phyloP scores from a whole-genome alignment of 1,140 invertebrate genomes.

The Diabrotica undecimpunctata region DNA sequence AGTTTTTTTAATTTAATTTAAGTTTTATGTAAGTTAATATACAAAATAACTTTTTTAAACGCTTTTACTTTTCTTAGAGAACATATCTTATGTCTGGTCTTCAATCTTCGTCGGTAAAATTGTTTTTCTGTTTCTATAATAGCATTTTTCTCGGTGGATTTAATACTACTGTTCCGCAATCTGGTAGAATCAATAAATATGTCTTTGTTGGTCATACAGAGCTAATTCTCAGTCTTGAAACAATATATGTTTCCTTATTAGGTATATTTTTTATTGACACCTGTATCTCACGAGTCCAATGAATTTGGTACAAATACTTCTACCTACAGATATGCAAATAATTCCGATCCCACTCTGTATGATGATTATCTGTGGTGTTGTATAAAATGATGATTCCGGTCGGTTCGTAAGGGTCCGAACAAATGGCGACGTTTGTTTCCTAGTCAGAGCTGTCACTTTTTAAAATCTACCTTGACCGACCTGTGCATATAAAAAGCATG shows the following conservation, averaged over 20 bases:
- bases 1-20: too few species aligned
- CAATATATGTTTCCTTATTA: neutral
- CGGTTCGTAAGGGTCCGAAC: constrained; percentile 14
- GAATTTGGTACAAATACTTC: too few species aligned
- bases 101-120: too few species aligned
- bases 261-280: neutral
- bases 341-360: constrained; percentile 4
- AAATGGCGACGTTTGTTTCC: constrained; percentile 21
- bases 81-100: too few species aligned
- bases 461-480: constrained; percentile 19
- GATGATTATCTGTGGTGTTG: constrained; percentile 13
- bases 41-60: too few species aligned
- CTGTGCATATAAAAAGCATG: constrained; percentile 15
- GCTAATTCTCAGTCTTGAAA: neutral
- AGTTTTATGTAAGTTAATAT: too few species aligned
- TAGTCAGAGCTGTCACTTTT: constrained; percentile 20
- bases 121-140: too few species aligned
- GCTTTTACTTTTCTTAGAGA: too few species aligned
- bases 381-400: constrained; percentile 10
- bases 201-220: neutral
- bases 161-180: neutral
- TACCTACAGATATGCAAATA: constrained; percentile 7
- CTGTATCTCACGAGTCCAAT: too few species aligned
- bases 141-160: too few species aligned
- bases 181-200: neutral